Evolutionary conservation across 2,888 invertebrate species (phyloP).

Genomic region (Operophtera brumata): DNA sequence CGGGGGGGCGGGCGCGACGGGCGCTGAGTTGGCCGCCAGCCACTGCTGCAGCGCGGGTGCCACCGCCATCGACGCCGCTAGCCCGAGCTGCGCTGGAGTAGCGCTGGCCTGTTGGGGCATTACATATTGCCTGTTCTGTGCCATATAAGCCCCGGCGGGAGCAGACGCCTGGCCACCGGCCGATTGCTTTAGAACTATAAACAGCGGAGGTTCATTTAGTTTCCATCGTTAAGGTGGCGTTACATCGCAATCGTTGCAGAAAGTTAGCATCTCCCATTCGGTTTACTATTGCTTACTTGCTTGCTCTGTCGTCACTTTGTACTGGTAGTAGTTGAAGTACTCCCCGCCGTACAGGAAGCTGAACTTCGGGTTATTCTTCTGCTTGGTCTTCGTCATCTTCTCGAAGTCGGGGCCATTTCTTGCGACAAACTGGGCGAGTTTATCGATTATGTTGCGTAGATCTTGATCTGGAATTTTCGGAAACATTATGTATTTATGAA

Average conservation of each 20-base stretch:
- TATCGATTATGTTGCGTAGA: slow-evolving; percentile 98
- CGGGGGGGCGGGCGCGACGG: slow-evolving; percentile 38
- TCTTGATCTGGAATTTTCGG: slow-evolving; percentile 87
- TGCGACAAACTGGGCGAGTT: slow-evolving; percentile 99
- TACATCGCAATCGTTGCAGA: slow-evolving; percentile 61
- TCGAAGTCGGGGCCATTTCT: slow-evolving; percentile 99
- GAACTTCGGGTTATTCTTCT: slow-evolving; percentile 98
- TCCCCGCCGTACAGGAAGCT: slow-evolving; percentile 98
- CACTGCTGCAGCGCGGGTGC: slow-evolving; percentile 73
- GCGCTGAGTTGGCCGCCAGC: slow-evolving; percentile 69
- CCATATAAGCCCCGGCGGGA: slow-evolving; percentile 78
- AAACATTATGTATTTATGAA: neutral
- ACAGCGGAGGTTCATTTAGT: slow-evolving; percentile 79
- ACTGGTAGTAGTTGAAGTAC: slow-evolving; percentile 97
- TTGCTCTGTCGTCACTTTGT: slow-evolving; percentile 97
- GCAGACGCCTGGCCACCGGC: slow-evolving; percentile 78
- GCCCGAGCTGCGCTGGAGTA: slow-evolving; percentile 80
- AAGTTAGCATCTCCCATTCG: slow-evolving; percentile 57
- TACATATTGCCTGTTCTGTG: slow-evolving; percentile 81
- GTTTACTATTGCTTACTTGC: slow-evolving; percentile 86
- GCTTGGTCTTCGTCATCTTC: slow-evolving; percentile 99
- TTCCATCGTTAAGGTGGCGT: slow-evolving; percentile 65
- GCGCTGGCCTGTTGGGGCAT: slow-evolving; percentile 79
- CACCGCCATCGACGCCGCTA: slow-evolving; percentile 76
- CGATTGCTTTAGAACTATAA: slow-evolving; percentile 89